These are phyloP conservation scores for Eupithecia inturbata DNA, from an alignment of 2,888 invertebrate genomes.

Conservation along the genomic window DNA sequence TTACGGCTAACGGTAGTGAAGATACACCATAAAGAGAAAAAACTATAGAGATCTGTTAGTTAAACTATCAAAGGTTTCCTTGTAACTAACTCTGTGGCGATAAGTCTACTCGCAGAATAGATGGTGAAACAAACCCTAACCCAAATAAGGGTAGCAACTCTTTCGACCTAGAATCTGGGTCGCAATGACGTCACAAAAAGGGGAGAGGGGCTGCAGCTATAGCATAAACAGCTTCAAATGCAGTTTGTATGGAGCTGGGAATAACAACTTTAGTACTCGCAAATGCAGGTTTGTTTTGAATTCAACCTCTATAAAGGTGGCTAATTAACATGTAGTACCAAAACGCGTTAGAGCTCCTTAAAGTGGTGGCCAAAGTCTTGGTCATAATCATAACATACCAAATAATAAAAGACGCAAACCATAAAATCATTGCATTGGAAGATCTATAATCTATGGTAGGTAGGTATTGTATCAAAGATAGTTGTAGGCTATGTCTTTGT, in stretches of 20 bases:
- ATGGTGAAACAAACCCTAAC: conserved; percentile 8
- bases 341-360: neutral
- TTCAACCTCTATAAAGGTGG: neutral
- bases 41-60: neutral
- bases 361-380: neutral
- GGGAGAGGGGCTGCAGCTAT: conserved; percentile 19
- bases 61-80: neutral
- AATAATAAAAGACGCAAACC: too few relatives aligned
- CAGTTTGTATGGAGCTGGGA: conserved; percentile 1
- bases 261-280: neutral
- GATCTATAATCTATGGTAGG: too few relatives aligned
- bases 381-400: too few relatives aligned
- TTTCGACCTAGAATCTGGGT: conserved; percentile 35
- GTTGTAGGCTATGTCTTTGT: too few relatives aligned
- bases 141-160: conserved; percentile 32
- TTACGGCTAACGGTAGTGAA: neutral
- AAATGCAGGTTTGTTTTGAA: neutral
- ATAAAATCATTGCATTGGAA: too few relatives aligned
- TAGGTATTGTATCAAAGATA: too few relatives aligned
- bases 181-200: conserved; percentile 33
- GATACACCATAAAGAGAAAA: neutral
- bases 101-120: neutral
- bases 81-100: neutral
- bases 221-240: conserved; percentile 13
- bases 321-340: neutral